Conservation (phyloP, 2,888 invertebrate genomes). For the Nycteola revayana region DNA sequence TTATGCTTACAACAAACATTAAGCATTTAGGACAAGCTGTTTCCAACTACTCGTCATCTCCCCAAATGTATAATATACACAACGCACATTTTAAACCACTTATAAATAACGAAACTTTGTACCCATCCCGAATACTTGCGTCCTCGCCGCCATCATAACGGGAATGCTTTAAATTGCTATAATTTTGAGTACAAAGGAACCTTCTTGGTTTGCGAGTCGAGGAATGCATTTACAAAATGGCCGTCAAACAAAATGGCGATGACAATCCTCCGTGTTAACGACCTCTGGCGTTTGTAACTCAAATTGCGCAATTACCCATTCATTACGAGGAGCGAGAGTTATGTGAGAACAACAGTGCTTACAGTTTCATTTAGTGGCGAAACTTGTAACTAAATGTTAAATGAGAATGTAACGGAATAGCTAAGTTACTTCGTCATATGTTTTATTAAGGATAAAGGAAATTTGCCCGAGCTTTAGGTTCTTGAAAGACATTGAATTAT, state of each 20-base stretch:
- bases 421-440: too few relatives aligned
- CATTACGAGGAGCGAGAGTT: conserved; percentile 3
- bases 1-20: too few relatives aligned
- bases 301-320: conserved; percentile 24
- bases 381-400: too few relatives aligned
- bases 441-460: too few relatives aligned
- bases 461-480: too few relatives aligned
- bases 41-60: too few relatives aligned
- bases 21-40: too few relatives aligned
- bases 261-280: conserved; percentile 37
- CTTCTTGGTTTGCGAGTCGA: conserved; percentile 28
- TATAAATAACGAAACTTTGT: conserved; percentile 4
- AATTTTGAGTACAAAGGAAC: conserved; percentile 34
- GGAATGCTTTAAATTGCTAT: conserved; percentile 33
- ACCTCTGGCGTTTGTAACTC: conserved; percentile 24
- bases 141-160: conserved; percentile 19
- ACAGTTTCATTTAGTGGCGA: too few relatives aligned
- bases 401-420: too few relatives aligned
- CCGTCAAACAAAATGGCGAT: conserved; percentile 29
- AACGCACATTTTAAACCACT: neutral
- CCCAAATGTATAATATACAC: too few relatives aligned
- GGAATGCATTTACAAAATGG: conserved; percentile 53
- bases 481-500: too few relatives aligned
- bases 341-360: too few relatives aligned
- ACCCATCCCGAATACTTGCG: conserved; percentile 20